Percentiles rank a stretch among this genome's conserved stretches.
phyloP scores from a whole-genome alignment of 2,888 invertebrate species.

The Cepaea hortensis region DNA sequence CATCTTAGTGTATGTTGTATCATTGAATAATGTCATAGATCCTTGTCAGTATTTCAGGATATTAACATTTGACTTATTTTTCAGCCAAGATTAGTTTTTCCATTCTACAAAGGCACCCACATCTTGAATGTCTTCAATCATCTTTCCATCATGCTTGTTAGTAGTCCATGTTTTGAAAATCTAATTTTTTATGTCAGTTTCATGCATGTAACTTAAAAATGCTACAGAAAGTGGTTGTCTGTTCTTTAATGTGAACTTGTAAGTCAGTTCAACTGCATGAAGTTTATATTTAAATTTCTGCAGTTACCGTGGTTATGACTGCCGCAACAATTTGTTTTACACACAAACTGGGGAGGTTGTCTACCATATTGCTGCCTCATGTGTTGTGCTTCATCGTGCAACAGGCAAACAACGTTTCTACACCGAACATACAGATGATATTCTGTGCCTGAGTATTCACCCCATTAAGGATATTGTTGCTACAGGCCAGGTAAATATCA shows the following conservation, averaged over 20 bases:
- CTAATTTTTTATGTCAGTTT: no score
- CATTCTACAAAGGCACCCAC: no score
- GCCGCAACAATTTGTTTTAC: constrained; percentile 77
- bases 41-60: no score
- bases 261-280: neutral
- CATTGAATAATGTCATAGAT: no score
- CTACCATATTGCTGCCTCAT: constrained; percentile 77
- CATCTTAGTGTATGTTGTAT: no score
- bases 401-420: constrained; percentile 76
- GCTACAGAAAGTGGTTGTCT: neutral
- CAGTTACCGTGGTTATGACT: constrained; percentile 78
- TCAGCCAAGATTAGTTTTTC: no score
- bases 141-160: no score
- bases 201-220: no score
- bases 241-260: neutral
- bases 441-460: constrained; percentile 76
- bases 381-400: constrained; percentile 74
- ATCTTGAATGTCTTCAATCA: no score
- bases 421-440: constrained; percentile 77
- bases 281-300: constrained; percentile 39
- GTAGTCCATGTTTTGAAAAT: no score
- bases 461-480: constrained; percentile 76
- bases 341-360: constrained; percentile 75
- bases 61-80: no score
- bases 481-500: constrained; percentile 76